Base-by-base conservation (phyloP, 2,797 vertebrate species). In the Antrozous pallidus region DNA sequence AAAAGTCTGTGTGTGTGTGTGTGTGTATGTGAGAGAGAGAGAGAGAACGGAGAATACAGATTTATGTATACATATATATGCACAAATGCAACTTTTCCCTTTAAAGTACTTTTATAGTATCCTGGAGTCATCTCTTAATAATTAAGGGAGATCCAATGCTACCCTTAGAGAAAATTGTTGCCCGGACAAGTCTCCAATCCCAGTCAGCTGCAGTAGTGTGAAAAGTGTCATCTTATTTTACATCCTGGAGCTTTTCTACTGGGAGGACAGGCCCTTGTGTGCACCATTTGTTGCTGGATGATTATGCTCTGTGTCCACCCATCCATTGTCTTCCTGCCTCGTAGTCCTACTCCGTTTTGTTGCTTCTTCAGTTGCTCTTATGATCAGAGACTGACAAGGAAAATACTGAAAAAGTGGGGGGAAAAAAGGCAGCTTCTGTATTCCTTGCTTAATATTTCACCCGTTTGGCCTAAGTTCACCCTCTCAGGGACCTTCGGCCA, bases 121-220 rank as follows among this genome's bases (percentile, higher is more conserved):
- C 63, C 20, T 40, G 0, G 6, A 84, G 49, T 79, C 65, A 31
- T 51, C 51, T 80, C n/a, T 28, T 90, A 88, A 36, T 93, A 82
- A 84, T 87, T 95, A 47, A 49, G 88, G 89, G 26, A 82, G 83
- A 93, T 38, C 84, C 87, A 73, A 79, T 63, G 79, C 38, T 51
- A 54, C 42, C 61, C 16, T 90, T 83, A 91, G 83, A 79, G 56
- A 73, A 61, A 90, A 74, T 71, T 73, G 16, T 45, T 56, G n/a
- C 77, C 85, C 71, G 83, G 58, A 63, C 83, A 84, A 84, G 90
- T 56, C 84, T 63, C 42, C 83, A 70, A 85, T 49, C 51, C 47
- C 42, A 80, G 6, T 38, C 31, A 22, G 38, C 63, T 24, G 40
- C 28, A 47, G 69, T 31, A 45, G 49, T 47, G 17, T 17, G 71